phyloP scores from a whole-genome alignment of 2,888 invertebrate species.

The Glaucopsyche alexis region DNA sequence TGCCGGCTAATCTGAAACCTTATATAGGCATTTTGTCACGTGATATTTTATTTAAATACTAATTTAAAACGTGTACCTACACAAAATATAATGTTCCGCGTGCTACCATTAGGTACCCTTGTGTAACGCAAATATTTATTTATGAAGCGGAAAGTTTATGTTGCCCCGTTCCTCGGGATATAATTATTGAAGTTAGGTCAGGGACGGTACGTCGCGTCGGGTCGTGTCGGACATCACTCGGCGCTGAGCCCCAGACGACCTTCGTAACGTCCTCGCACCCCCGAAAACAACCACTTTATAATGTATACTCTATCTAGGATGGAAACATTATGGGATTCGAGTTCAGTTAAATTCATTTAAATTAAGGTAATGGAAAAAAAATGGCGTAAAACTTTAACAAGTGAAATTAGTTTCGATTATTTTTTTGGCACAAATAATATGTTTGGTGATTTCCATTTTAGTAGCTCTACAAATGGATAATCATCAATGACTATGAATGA shows the following conservation, averaged over 20 bases:
- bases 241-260: conserved; percentile 11
- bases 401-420: not conserved
- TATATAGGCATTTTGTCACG: too few relatives aligned
- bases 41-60: too few relatives aligned
- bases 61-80: not conserved
- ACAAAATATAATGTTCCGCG: not conserved
- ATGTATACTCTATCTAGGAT: not conserved
- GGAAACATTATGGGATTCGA: not conserved
- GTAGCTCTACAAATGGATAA: too few relatives aligned
- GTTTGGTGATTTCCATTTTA: too few relatives aligned
- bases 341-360: not conserved
- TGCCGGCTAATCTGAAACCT: too few relatives aligned
- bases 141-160: conserved; percentile 18
- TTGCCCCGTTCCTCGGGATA: conserved; percentile 14
- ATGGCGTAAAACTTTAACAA: too few relatives aligned
- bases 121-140: conserved; percentile 14
- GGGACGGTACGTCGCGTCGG: conserved; percentile 7
- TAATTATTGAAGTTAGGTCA: conserved; percentile 26
- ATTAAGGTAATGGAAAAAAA: not conserved
- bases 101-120: not conserved
- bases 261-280: not conserved
- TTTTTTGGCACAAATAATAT: not conserved
- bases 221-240: conserved; percentile 9
- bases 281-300: not conserved
- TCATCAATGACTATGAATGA: too few relatives aligned